These are phyloP conservation scores for Yponomeuta malinellus DNA, from an alignment of 2,888 invertebrate species.

Conservation along the genomic window DNA sequence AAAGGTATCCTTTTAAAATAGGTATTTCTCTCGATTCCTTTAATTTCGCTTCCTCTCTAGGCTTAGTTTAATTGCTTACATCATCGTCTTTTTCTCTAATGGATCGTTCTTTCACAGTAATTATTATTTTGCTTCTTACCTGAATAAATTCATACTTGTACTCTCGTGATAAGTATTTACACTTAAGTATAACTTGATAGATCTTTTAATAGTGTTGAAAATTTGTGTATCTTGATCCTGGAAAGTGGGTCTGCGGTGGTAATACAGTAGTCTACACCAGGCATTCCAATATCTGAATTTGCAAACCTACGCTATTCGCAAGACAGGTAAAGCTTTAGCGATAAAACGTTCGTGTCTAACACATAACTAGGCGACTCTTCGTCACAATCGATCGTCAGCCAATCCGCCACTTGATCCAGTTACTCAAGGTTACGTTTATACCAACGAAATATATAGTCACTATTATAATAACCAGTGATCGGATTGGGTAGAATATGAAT, in stretches of 20 bases:
- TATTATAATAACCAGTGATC: too few relatives aligned
- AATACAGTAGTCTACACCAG: too few relatives aligned
- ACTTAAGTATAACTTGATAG: too few relatives aligned
- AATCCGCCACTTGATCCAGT: constrained; percentile 2
- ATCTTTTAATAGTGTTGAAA: too few relatives aligned
- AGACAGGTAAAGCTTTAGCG: background rate
- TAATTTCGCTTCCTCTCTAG: background rate
- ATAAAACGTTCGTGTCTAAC: background rate
- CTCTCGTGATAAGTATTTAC: background rate
- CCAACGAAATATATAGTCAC: background rate
- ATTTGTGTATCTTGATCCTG: too few relatives aligned
- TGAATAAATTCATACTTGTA: background rate
- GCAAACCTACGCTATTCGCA: too few relatives aligned
- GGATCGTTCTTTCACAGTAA: background rate
- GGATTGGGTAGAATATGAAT: too few relatives aligned
- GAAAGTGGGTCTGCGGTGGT: too few relatives aligned
- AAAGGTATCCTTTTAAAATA: constrained; percentile 3
- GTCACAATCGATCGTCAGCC: background rate
- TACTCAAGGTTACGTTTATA: background rate
- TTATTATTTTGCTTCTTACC: background rate
- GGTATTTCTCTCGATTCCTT: background rate
- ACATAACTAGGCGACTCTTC: background rate
- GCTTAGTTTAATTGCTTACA: background rate
- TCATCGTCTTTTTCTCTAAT: background rate
- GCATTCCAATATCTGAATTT: too few relatives aligned